A percentile compares a stretch with the other conserved stretches of the same genome.
Conservation (phyloP, 1,140 invertebrate species). For the Pseudomyrmex sp. region DNA sequence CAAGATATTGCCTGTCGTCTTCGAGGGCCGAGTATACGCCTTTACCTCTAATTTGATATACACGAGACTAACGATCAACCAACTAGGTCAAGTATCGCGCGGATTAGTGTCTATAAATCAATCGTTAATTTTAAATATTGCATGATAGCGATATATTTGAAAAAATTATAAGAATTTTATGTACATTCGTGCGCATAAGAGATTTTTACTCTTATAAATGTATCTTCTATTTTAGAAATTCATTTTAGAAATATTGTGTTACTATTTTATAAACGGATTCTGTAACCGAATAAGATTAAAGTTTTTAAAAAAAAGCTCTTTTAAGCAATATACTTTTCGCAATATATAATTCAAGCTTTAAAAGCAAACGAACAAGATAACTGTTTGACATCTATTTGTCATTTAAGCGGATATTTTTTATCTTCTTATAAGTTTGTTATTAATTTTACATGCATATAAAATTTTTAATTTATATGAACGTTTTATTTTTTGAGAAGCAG, state of each 20-base stretch:
- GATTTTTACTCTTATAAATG: too few species aligned
- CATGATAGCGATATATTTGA: not conserved
- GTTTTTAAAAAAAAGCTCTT: not conserved
- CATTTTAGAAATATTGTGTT: too few species aligned
- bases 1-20: conserved; percentile 67
- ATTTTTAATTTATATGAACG: not conserved
- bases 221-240: too few species aligned
- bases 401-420: too few species aligned
- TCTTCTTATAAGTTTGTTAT: too few species aligned
- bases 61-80: conserved; percentile 48
- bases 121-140: not conserved
- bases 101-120: conserved; percentile 25
- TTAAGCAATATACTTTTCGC: too few species aligned
- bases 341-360: not conserved
- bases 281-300: not conserved
- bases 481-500: not conserved
- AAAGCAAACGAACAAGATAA: not conserved
- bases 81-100: conserved; percentile 15
- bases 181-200: too few species aligned
- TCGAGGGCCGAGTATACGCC: conserved; percentile 35
- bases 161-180: not conserved
- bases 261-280: too few species aligned
- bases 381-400: too few species aligned
- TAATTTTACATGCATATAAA: not conserved
- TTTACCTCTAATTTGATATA: conserved; percentile 60